Conservation (phyloP, 1,140 invertebrate genomes). For the Ridgeia piscesae region DNA sequence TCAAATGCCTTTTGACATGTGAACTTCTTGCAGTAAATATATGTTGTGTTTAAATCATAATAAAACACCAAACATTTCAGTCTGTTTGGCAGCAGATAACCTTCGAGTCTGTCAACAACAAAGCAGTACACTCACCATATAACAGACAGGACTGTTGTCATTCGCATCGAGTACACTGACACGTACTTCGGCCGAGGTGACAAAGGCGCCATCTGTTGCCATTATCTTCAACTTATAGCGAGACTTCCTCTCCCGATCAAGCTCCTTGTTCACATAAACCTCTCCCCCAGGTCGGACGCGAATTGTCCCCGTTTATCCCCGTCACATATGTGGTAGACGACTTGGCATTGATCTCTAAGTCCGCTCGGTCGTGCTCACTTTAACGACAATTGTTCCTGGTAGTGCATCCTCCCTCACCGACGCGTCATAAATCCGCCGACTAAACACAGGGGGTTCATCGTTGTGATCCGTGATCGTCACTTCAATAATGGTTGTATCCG, state of each 20-base stretch:
- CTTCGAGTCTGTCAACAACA: neutral
- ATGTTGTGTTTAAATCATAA: too few relatives aligned
- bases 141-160: slow-evolving; percentile 70
- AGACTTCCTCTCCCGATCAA: slow-evolving; percentile 79
- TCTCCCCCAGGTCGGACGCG: slow-evolving; percentile 46
- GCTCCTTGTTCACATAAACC: slow-evolving; percentile 44
- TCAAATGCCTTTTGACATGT: too few relatives aligned
- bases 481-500: slow-evolving; percentile 71
- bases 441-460: slow-evolving; percentile 79
- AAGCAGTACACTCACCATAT: slow-evolving; percentile 62
- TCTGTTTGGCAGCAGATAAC: neutral
- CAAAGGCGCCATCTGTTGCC: slow-evolving; percentile 73
- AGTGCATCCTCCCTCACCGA: slow-evolving; percentile 63
- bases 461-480: slow-evolving; percentile 68
- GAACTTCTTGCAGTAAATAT: too few relatives aligned
- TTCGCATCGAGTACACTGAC: slow-evolving; percentile 71
- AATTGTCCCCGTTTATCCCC: slow-evolving; percentile 62
- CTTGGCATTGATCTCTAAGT: slow-evolving; percentile 74
- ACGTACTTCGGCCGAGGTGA: slow-evolving; percentile 64
- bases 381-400: slow-evolving; percentile 54
- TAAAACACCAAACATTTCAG: too few relatives aligned
- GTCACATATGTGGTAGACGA: slow-evolving; percentile 38
- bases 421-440: slow-evolving; percentile 67
- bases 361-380: slow-evolving; percentile 74
- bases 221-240: slow-evolving; percentile 84